Conservation (phyloP, 2,888 invertebrate genomes). For the Andrena flavipes region DNA sequence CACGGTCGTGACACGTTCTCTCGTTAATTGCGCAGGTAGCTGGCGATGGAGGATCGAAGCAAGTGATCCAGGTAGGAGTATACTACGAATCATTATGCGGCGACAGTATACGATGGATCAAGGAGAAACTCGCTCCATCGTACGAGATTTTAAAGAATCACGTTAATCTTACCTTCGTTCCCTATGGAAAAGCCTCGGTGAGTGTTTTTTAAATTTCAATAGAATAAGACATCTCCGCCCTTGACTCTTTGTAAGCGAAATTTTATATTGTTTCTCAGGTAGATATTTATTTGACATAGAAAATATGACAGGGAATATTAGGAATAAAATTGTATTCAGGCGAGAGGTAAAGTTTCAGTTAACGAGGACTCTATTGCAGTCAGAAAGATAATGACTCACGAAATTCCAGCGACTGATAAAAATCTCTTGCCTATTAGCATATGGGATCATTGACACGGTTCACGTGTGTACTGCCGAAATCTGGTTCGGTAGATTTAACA, state of each 20-base stretch:
- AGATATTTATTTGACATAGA: neutral
- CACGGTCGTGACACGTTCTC: neutral
- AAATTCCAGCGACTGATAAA: no score
- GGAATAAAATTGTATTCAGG: neutral
- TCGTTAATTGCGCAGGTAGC: slow-evolving; percentile 44
- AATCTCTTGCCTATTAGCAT: no score
- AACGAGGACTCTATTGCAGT: no score
- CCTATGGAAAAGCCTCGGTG: slow-evolving; percentile 86
- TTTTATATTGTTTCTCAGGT: no score
- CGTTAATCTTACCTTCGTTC: slow-evolving; percentile 84
- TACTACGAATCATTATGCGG: slow-evolving; percentile 87
- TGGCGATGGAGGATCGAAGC: slow-evolving; percentile 48
- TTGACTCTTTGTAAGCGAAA: no score
- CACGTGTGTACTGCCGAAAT: no score
- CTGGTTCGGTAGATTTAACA: no score
- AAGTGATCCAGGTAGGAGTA: slow-evolving; percentile 82
- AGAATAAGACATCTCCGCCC: neutral
- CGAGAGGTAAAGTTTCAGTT: no score
- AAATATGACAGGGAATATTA: neutral
- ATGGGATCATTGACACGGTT: no score
- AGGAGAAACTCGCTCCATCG: slow-evolving; percentile 84
- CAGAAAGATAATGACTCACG: no score
- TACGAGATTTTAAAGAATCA: slow-evolving; percentile 81
- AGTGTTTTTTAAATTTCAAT: slow-evolving; percentile 63
- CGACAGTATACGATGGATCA: slow-evolving; percentile 86